phyloP scores from a whole-genome alignment of 2,888 invertebrate species.

The Pandemis cinnamomeana region DNA sequence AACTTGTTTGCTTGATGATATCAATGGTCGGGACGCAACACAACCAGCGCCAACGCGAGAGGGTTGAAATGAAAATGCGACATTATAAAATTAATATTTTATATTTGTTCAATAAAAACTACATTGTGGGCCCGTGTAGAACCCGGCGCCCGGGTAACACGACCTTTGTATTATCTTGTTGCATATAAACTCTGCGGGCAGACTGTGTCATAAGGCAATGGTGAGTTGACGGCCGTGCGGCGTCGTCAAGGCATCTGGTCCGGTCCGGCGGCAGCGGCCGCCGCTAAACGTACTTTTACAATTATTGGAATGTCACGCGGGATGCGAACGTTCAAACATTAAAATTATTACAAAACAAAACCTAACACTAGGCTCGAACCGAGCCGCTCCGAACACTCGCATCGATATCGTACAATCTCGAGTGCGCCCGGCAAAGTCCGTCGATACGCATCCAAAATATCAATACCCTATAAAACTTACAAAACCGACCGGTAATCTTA shows the following conservation, averaged over 20 bases:
- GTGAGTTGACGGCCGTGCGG: constrained; percentile 67
- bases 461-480: constrained; percentile 85
- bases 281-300: constrained; percentile 66
- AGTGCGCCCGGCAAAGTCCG: constrained; percentile 64
- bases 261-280: constrained; percentile 59
- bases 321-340: constrained; percentile 77
- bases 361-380: constrained; percentile 70
- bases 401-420: constrained; percentile 76
- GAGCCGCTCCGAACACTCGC: constrained; percentile 72
- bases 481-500: constrained; percentile 82
- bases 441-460: constrained; percentile 72
- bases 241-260: constrained; percentile 76
- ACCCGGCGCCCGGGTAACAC: constrained; percentile 84
- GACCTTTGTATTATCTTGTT: constrained; percentile 84
- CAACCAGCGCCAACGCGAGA: not conserved
- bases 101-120: constrained; percentile 85
- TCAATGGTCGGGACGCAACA: no score
- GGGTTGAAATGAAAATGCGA: constrained; percentile 69
- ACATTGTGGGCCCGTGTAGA: constrained; percentile 82
- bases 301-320: constrained; percentile 83
- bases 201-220: constrained; percentile 85
- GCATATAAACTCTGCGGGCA: constrained; percentile 84
- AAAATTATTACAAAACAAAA: constrained; percentile 72
- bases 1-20: no score
- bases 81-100: constrained; percentile 85